Conservation (phyloP, 2,797 vertebrate species). For the Siniperca undulata region DNA sequence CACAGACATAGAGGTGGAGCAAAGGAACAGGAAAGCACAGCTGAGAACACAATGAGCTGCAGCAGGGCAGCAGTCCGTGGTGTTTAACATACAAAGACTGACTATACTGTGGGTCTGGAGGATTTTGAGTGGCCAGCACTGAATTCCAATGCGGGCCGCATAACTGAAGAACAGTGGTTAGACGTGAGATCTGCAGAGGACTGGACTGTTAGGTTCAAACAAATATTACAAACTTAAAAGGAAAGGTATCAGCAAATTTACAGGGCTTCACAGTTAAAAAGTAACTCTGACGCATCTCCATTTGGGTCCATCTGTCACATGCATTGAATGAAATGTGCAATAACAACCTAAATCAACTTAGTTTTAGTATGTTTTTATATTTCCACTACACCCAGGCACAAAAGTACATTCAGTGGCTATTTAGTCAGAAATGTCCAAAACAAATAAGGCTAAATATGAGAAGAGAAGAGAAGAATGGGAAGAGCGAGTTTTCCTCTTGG, state of each 20-base stretch:
- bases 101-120: constrained; percentile 33
- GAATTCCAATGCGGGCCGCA: constrained; percentile 46
- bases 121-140: constrained; percentile 17
- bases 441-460: background rate
- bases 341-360: no score
- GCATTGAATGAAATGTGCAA: background rate
- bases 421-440: background rate
- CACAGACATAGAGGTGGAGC: constrained; percentile 26
- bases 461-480: constrained; percentile 8
- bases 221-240: background rate
- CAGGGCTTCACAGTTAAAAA: background rate
- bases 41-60: constrained; percentile 58
- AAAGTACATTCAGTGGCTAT: background rate
- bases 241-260: background rate
- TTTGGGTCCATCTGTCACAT: background rate
- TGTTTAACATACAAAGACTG: constrained; percentile 49
- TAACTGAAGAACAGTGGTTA: background rate
- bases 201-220: background rate
- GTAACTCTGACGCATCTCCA: background rate
- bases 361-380: background rate
- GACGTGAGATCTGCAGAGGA: constrained; percentile 3
- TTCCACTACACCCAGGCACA: background rate
- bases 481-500: constrained; percentile 34
- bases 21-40: constrained; percentile 44
- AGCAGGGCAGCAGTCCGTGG: constrained; percentile 34